Evolutionary conservation across 2,888 invertebrate genomes (phyloP), one percentile per base, ranked within the genome.

Genomic region (Acanthococcus lagerstroemiae): DNA sequence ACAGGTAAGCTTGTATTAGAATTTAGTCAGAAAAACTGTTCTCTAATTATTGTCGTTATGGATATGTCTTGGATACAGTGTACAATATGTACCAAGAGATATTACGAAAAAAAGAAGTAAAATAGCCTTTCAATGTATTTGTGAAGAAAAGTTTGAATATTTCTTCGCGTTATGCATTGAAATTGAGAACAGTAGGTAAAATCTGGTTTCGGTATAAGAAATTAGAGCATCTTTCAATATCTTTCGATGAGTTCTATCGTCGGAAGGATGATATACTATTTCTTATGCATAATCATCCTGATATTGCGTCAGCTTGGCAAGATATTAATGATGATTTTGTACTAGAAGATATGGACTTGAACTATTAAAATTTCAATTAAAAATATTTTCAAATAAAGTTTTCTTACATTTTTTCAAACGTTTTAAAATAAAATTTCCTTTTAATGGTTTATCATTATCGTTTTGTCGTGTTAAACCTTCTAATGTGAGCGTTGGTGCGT

Each of bases 221-320:
- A 44, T 37, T 57, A n/a, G 44, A 44, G 37, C 12, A 57, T 22
- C 57, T 57, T 21, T n/a, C 21, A 44, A 57, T 55, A 26, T 30
- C 55, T 55, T 26, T 55, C 26, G 55, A 55, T 25, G 57, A 57
- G 22, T 57, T 57, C 24, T 57, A 57, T 57, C 44, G 37, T 19
- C 57, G 57, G 15, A 19, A 19, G 4, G 37, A 57, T 22, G 57
- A 57, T 44, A 57, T 57, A 44, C 12, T 19, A 57, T 44, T 37
- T 44, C 19, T 57, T 7, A 44, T 57, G 45, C n/a, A 57, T 22
- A 57, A 30, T 44, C 37, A 57, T 57, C 37, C 57, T 44, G 37
- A 57, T 22, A 19, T 57, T 21, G 57, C 57, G 17, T 17, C 44
- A 37, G 17, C n/a, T 21, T 57, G 57, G 57, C 54, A 54, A 54